Percentiles rank a stretch among this genome's conserved stretches.
Conservation (phyloP, 2,113 vertebrate species). For the Larimichthys polyactis region DNA sequence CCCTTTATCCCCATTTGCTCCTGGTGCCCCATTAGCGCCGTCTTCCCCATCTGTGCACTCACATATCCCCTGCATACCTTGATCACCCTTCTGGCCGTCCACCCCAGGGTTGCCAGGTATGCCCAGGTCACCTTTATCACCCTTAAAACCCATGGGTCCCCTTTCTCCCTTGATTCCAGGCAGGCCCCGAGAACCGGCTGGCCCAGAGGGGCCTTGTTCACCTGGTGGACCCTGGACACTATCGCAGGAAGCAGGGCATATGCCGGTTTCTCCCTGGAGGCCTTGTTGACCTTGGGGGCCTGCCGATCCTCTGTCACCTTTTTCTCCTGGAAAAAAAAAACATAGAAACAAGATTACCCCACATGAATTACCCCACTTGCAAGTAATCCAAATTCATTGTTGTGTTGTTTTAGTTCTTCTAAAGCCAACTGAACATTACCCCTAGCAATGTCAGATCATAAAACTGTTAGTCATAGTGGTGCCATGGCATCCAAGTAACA, state of each 20-base stretch:
- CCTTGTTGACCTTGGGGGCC: slow-evolving; percentile 73
- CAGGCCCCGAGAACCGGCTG: slow-evolving; percentile 72
- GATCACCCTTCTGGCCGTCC: slow-evolving; percentile 75
- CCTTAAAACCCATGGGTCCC: slow-evolving; percentile 68
- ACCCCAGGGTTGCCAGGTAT: slow-evolving; percentile 59
- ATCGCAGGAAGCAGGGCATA: slow-evolving; percentile 73
- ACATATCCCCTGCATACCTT: slow-evolving; percentile 72
- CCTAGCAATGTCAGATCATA: background rate
- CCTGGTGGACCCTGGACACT: slow-evolving; percentile 67
- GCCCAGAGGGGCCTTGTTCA: slow-evolving; percentile 69
- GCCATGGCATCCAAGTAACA: background rate
- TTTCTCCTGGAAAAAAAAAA: slow-evolving; percentile 76
- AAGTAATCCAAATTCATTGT: background rate
- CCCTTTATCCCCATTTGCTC: slow-evolving; percentile 69
- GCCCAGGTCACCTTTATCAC: slow-evolving; percentile 73
- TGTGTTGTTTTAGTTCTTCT: no score
- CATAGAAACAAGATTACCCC: no score
- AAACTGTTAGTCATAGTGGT: no score
- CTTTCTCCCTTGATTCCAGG: slow-evolving; percentile 65
- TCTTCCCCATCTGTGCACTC: slow-evolving; percentile 74
- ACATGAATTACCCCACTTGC: background rate
- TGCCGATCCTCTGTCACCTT: slow-evolving; percentile 72
- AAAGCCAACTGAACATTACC: background rate
- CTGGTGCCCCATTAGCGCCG: slow-evolving; percentile 63
- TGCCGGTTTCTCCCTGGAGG: slow-evolving; percentile 72